A percentile compares a stretch with the other conserved stretches of the same genome.
These are phyloP conservation scores for Myoxocephalus aenaeus DNA, from an alignment of 2,797 vertebrate species.

Conservation along the genomic window DNA sequence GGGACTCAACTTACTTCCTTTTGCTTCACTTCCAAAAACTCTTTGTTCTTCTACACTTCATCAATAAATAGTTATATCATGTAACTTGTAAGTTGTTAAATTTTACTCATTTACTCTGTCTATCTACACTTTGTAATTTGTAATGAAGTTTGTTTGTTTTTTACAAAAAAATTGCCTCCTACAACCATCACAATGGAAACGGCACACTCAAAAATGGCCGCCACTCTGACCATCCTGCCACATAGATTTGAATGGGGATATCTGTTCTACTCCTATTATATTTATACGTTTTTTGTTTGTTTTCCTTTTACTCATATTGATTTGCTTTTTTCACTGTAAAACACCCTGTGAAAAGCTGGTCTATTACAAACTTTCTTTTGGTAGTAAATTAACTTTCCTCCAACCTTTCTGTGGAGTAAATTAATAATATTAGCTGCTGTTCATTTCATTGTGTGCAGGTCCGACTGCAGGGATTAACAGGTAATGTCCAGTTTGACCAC, in stretches of 20 bases:
- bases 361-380: neutral
- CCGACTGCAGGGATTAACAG: constrained; percentile 94
- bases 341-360: neutral
- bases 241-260: neutral
- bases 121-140: no score
- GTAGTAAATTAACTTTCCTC: neutral
- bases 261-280: neutral
- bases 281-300: neutral
- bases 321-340: neutral
- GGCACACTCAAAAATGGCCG: no score
- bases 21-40: neutral
- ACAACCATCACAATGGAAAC: no score
- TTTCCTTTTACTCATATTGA: neutral
- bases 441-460: constrained; percentile 80
- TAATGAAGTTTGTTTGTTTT: no score
- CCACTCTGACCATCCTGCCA: neutral
- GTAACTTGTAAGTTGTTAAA: no score
- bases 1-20: neutral
- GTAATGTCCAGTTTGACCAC: constrained; percentile 97
- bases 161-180: no score
- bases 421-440: neutral
- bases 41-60: accelerated
- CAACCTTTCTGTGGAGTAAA: neutral
- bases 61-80: neutral
- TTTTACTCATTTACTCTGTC: no score